Conservation (phyloP, 2,888 invertebrate genomes). For the Lysandra coridon region DNA sequence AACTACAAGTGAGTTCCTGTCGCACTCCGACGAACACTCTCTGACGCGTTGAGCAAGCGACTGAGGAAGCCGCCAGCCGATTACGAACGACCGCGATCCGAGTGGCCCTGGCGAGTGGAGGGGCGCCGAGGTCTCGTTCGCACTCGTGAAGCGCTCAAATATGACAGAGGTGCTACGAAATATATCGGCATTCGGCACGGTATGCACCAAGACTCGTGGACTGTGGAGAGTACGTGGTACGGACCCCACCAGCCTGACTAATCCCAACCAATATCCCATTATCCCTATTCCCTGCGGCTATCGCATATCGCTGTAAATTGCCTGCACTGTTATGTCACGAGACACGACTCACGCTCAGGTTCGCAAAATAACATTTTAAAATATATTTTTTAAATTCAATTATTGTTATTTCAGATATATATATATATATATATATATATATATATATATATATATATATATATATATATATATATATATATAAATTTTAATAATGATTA, state of each 20-base stretch:
- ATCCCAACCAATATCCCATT: not conserved
- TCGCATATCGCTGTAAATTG: not conserved
- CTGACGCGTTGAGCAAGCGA: slow-evolving; percentile 59
- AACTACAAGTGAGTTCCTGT: slow-evolving; percentile 38
- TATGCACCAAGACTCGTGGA: not conserved
- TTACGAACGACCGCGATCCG: slow-evolving; percentile 43
- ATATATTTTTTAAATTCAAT: too few species aligned
- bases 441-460: too few species aligned
- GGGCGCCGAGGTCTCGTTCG: slow-evolving; percentile 50
- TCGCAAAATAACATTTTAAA: slow-evolving; percentile 20
- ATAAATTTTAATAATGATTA: too few species aligned
- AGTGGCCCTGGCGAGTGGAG: slow-evolving; percentile 57
- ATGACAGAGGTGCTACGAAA: slow-evolving; percentile 52
- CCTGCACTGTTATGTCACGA: not conserved
- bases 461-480: too few species aligned
- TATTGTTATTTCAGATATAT: too few species aligned
- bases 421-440: too few species aligned
- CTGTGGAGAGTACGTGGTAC: not conserved
- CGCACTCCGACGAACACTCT: slow-evolving; percentile 45
- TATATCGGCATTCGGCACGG: slow-evolving; percentile 3
- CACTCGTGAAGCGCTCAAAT: slow-evolving; percentile 48
- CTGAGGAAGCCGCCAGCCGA: slow-evolving; percentile 47
- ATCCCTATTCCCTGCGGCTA: not conserved
- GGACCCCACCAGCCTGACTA: not conserved
- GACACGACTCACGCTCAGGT: not conserved